Percentiles rank a stretch among this genome's conserved stretches.
Conservation (phyloP, 1,140 invertebrate species). For the Acyrthosiphon pisum region DNA sequence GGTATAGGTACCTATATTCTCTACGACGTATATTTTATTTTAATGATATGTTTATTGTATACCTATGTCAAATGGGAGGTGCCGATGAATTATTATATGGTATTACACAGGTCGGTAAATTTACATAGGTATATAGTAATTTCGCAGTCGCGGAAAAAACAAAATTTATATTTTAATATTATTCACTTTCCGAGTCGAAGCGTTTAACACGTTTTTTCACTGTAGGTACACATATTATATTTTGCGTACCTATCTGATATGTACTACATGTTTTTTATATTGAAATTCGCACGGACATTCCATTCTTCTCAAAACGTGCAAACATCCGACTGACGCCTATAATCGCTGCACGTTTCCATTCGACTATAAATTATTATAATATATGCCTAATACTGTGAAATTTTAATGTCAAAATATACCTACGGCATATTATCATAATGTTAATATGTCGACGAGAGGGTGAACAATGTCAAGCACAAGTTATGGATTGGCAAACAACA, state of each 20-base stretch:
- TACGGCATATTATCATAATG: not conserved
- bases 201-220: not conserved
- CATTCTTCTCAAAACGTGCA: not conserved
- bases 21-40: too few species aligned
- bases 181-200: not conserved
- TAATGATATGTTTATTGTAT: too few species aligned
- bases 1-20: too few species aligned
- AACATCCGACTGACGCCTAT: not conserved
- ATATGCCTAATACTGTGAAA: not conserved
- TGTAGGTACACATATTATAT: not conserved
- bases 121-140: not conserved
- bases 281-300: not conserved
- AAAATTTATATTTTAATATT: not conserved
- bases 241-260: not conserved
- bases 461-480: not conserved
- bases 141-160: not conserved
- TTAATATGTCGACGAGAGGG: not conserved
- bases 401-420: not conserved
- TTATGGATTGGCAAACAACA: too few species aligned
- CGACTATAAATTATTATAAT: not conserved
- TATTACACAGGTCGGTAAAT: too few species aligned
- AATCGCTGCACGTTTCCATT: not conserved
- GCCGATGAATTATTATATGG: not conserved
- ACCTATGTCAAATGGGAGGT: not conserved
- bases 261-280: not conserved